Evolutionary conservation across 2,797 vertebrate genomes (phyloP), one percentile per base, ranked within the genome.

Genomic region (Spinus olivaceus): DNA sequence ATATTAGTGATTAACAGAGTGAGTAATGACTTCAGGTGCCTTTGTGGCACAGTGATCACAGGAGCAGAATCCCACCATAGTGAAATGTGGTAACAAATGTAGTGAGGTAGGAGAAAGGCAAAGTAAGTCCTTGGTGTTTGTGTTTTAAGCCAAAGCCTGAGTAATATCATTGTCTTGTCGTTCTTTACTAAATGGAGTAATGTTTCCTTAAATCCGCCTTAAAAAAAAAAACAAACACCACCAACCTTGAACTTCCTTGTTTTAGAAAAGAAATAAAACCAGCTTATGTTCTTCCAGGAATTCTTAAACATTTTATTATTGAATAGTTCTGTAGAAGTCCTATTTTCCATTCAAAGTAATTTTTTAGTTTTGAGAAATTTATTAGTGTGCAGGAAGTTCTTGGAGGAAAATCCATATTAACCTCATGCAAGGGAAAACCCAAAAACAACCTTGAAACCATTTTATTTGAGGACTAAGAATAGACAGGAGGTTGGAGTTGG

Each of bases 1-100:
- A 5, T 69, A 74, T 85, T 84, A 90, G 89, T 87, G 88, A 66
- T 95, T 95, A 86, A 79, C 79, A 89, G 90, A 94, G 59, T 94
- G 66, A 88, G 24, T 85, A 93, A 94, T 95, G 84, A 91, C 79
- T 86, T 42, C 42, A 65, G 59, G 49, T 6, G 3, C 89, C 41
- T 80, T 65, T 94, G 84, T 88, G 91, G 39, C 80, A 72, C 66
- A 70, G 42, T 27, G 82, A 71, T 78, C 0, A 0, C 2, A 0
- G 28, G 44, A 92, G 39, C 71, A 54, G 61, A 88, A 70, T 90
- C 50, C 35, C 33, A 84, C 70, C 30, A 17, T 50, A 79, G 51
- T 60, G 60, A 90, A 88, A 70, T 59, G 42, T 70, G 41, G 47
- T 60, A 92, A 67, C 41, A 92, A 92, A 70, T 35, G 18, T 27